Evolutionary conservation across 2,888 invertebrate genomes (phyloP).

Genomic region (Netelia inedita): DNA sequence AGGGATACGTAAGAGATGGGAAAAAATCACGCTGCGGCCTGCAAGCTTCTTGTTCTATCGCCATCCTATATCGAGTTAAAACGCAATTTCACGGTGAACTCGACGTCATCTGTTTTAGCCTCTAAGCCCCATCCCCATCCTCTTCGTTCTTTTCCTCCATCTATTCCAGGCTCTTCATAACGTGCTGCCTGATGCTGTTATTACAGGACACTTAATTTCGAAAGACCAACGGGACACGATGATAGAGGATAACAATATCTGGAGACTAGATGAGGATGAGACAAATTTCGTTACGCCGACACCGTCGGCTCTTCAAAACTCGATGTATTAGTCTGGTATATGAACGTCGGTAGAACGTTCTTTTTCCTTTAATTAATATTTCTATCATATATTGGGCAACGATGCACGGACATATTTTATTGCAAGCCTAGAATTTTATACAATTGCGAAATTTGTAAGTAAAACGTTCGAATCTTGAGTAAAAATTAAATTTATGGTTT

Average conservation of each 20-base stretch:
- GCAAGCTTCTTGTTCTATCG: conserved; percentile 29
- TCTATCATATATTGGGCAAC: not conserved
- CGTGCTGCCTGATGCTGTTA: conserved; percentile 63
- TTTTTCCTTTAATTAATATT: conserved; percentile 30
- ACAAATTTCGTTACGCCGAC: conserved; percentile 55
- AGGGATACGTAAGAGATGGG: not conserved
- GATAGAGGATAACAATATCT: conserved; percentile 58
- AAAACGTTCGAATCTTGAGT: too few species aligned
- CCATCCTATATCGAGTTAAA: conserved; percentile 64
- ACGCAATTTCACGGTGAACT: conserved; percentile 67
- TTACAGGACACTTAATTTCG: conserved; percentile 62
- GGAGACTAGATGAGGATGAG: conserved; percentile 13
- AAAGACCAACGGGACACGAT: conserved; percentile 51
- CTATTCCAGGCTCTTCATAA: conserved; percentile 50
- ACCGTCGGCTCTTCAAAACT: conserved; percentile 26
- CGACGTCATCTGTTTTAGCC: conserved; percentile 62
- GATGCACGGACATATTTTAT: too few species aligned
- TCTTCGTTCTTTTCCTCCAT: conserved; percentile 22
- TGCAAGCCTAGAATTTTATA: too few species aligned
- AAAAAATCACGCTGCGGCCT: conserved; percentile 49
- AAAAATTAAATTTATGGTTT: too few species aligned
- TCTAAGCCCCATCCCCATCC: not conserved
- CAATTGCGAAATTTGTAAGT: too few species aligned
- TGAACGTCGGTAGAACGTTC: conserved; percentile 6
- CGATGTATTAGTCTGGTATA: conserved; percentile 2